Evolutionary conservation across 2,888 invertebrate species (phyloP).

Genomic region (Drosophila borealis): DNA sequence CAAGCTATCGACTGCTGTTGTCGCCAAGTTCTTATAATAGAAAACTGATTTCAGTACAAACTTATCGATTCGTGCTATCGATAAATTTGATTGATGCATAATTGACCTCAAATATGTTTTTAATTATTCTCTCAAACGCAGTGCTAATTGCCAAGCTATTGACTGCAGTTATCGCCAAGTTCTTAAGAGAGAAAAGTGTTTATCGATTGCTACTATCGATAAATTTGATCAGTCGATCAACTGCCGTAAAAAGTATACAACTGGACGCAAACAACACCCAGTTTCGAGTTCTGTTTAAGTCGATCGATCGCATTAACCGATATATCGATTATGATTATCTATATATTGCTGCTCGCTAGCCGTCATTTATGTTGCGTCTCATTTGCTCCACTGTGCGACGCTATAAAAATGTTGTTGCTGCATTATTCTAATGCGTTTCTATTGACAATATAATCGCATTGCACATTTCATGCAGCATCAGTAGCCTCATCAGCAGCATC

Average conservation of each 20-base stretch:
- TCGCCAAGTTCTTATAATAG: background rate
- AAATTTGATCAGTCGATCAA: background rate
- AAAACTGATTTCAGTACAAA: too few species aligned
- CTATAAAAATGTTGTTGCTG: constrained; percentile 36
- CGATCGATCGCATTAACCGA: too few species aligned
- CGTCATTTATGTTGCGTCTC: background rate
- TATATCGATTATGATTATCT: too few species aligned
- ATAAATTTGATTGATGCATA: too few species aligned
- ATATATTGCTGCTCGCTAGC: too few species aligned
- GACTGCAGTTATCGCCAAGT: background rate
- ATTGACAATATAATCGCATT: constrained; percentile 63
- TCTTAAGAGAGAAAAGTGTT: too few species aligned
- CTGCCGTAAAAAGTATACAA: background rate
- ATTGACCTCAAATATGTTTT: too few species aligned
- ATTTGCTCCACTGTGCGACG: constrained; percentile 16
- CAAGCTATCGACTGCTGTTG: background rate
- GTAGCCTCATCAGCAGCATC: constrained; percentile 14
- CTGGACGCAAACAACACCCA: too few species aligned
- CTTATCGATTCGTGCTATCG: too few species aligned
- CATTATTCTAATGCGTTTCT: constrained; percentile 69
- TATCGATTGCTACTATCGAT: background rate
- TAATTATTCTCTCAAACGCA: too few species aligned
- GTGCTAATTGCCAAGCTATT: too few species aligned
- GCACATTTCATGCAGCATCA: constrained; percentile 46
- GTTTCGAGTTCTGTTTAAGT: too few species aligned